phyloP scores from a whole-genome alignment of 2,113 vertebrate species.

The Aleadryas rufinucha region DNA sequence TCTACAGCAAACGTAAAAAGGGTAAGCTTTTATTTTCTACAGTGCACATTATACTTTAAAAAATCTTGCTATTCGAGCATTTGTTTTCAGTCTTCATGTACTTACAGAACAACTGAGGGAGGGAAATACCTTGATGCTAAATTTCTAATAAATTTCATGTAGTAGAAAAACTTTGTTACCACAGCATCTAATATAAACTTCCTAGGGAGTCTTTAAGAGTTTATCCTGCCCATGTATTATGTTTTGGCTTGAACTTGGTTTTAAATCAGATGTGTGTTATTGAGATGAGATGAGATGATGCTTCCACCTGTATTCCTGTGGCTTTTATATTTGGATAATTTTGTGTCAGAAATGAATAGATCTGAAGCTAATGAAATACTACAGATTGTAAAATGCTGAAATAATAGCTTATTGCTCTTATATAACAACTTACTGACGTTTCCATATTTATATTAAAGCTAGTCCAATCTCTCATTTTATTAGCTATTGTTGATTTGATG shows the following conservation, averaged over 20 bases:
- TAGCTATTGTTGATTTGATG: constrained; percentile 53
- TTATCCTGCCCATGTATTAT: not conserved
- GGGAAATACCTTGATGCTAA: not conserved
- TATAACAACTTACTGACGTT: constrained; percentile 1
- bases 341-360: not conserved
- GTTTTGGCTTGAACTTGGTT: not conserved
- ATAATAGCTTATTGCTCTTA: constrained; percentile 7
- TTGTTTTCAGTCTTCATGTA: not conserved
- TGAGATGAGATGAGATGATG: not conserved
- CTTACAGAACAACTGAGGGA: not conserved
- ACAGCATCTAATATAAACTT: not conserved
- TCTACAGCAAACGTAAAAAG: not conserved
- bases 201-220: not conserved
- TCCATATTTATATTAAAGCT: constrained; percentile 49
- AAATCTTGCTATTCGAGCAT: rapidly evolving
- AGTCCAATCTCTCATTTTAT: constrained; percentile 27
- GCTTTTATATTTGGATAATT: not conserved
- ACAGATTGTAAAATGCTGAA: not conserved
- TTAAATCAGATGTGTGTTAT: not conserved
- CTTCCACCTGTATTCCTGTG: not conserved
- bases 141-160: not conserved
- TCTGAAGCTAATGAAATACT: not conserved
- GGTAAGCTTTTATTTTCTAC: not conserved
- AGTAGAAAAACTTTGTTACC: not conserved
- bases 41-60: not conserved